Conservation (phyloP, 1,140 invertebrate species). For the Parasteatoda tepidariorum region DNA sequence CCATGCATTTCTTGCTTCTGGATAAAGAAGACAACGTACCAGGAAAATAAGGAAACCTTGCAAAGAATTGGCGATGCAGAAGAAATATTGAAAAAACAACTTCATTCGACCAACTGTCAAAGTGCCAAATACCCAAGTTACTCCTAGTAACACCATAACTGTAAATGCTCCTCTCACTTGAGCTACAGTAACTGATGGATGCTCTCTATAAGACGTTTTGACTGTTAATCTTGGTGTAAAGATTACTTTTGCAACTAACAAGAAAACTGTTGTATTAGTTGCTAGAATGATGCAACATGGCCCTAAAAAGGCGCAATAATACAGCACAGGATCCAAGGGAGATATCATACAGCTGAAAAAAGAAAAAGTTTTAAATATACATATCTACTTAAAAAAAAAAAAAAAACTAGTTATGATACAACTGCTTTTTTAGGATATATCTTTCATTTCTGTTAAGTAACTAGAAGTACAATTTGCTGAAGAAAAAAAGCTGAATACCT, state of each 20-base stretch:
- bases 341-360: constrained; percentile 68
- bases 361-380: neutral
- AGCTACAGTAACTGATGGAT: constrained; percentile 42
- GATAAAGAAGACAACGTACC: constrained; percentile 71
- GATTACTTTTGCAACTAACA: constrained; percentile 70
- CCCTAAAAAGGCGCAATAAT: constrained; percentile 69
- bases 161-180: constrained; percentile 72
- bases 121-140: constrained; percentile 73
- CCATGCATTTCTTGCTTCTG: constrained; percentile 71
- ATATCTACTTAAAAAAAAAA: neutral
- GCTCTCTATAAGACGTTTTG: neutral
- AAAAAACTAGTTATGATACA: too few species aligned
- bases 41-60: constrained; percentile 71
- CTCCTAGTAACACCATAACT: constrained; percentile 72
- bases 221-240: constrained; percentile 65
- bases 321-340: constrained; percentile 66
- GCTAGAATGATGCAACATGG: constrained; percentile 71
- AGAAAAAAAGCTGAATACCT: too few species aligned
- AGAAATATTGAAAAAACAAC: constrained; percentile 71
- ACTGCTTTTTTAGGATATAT: too few species aligned
- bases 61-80: constrained; percentile 72
- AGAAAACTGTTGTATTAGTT: constrained; percentile 70
- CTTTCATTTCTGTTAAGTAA: too few species aligned
- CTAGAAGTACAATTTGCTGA: too few species aligned
- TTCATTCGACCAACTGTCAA: constrained; percentile 70